Percentiles rank a stretch among this genome's conserved stretches.
Conservation (phyloP, 2,797 vertebrate species). For the Macrochelys suwanniensis region DNA sequence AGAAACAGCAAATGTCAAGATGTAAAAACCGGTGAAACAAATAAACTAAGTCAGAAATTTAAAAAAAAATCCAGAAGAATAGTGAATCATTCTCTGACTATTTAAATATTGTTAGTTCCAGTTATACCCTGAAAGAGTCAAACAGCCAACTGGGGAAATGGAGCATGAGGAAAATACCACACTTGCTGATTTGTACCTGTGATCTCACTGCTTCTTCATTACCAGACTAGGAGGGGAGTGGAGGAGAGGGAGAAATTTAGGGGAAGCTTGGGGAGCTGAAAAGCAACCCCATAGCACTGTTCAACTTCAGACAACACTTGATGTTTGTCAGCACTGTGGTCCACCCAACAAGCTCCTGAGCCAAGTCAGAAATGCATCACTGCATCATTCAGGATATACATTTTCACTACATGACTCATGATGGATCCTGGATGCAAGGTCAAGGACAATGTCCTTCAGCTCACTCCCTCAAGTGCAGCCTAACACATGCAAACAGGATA, state of each 20-base stretch:
- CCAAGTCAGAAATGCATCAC: background rate
- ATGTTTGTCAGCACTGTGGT: background rate
- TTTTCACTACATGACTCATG: background rate
- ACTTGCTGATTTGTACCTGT: background rate
- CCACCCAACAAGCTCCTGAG: background rate
- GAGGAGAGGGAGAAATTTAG: rapidly evolving
- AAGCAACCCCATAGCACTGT: background rate
- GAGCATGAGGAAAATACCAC: background rate
- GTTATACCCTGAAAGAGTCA: background rate
- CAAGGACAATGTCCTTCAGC: background rate
- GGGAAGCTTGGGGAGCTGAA: background rate
- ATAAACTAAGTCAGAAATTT: background rate
- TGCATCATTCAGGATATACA: rapidly evolving
- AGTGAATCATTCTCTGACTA: background rate
- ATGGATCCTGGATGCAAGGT: rapidly evolving
- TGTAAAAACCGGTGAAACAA: background rate
- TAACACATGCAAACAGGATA: background rate
- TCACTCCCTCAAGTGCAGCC: background rate
- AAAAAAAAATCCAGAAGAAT: background rate
- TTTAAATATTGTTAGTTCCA: background rate
- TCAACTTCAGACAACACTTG: background rate
- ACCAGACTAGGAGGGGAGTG: background rate
- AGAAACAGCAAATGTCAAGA: background rate
- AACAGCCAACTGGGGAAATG: background rate
- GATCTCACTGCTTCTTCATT: background rate